These are phyloP conservation scores for Peromyscus eremicus DNA, from an alignment of 2,797 vertebrate genomes.

Conservation along the genomic window DNA sequence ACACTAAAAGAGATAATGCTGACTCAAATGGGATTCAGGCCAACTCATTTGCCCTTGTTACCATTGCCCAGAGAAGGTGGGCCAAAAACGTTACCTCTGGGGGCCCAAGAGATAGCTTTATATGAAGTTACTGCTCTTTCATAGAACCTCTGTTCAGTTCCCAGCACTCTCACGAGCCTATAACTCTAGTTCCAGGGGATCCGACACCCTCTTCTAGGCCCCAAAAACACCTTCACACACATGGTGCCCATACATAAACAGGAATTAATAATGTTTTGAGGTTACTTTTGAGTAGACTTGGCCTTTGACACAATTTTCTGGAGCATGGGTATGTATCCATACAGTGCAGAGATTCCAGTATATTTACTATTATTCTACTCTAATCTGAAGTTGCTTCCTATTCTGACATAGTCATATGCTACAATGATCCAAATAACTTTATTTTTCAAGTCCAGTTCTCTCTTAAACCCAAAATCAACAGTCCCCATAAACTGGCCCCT, in stretches of 20 bases:
- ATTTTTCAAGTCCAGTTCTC: not conserved
- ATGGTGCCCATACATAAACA: not conserved
- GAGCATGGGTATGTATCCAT: not conserved
- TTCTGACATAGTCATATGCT: not conserved
- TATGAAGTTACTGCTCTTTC: not conserved
- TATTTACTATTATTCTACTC: not conserved
- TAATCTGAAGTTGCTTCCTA: not conserved
- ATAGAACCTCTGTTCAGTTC: not conserved
- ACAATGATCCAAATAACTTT: not conserved
- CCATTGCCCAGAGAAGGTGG: not conserved
- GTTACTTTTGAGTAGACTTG: not conserved
- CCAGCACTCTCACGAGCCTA: not conserved
- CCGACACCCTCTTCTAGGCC: not conserved
- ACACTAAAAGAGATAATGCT: not conserved
- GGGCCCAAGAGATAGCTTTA: not conserved
- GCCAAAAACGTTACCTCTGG: not conserved
- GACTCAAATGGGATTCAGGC: not conserved
- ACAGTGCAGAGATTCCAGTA: not conserved
- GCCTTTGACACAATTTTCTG: not conserved
- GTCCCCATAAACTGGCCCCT: not conserved
- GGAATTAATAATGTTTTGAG: not conserved
- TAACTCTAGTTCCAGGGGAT: not conserved
- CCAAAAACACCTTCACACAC: not conserved
- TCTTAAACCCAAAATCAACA: not conserved
- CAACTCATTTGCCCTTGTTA: not conserved